A percentile compares a stretch with the other conserved stretches of the same genome.
These are phyloP conservation scores for Archilochus colubris DNA, from an alignment of 2,113 vertebrate species.

Conservation along the genomic window DNA sequence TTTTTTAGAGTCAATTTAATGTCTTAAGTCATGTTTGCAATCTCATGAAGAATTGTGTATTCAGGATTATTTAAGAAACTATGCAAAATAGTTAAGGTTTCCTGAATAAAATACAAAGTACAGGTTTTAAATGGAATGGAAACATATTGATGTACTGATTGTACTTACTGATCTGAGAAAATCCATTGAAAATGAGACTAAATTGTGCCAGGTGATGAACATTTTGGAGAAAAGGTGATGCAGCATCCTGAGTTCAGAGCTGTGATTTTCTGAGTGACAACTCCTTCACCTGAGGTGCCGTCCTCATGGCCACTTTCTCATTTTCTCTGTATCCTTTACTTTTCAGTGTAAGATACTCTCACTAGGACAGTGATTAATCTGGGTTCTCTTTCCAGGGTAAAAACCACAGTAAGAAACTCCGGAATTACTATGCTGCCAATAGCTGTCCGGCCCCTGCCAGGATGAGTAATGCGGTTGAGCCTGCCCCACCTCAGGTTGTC, in stretches of 20 bases:
- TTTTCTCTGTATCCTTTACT: not conserved
- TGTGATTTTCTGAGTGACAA: not conserved
- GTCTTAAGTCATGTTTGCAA: not conserved
- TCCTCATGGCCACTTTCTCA: not conserved
- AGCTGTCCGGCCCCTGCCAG: slow-evolving; percentile 91
- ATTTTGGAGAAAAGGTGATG: not conserved
- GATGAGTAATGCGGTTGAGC: slow-evolving; percentile 83
- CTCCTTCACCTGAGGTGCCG: not conserved
- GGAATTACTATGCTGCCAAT: slow-evolving; percentile 95
- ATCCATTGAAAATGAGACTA: not conserved
- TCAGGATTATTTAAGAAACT: not conserved
- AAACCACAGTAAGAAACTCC: slow-evolving; percentile 97
- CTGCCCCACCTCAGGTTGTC: slow-evolving; percentile 77
- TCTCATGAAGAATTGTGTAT: not conserved
- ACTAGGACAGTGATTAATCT: not conserved
- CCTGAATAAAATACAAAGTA: not conserved
- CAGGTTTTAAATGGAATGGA: not conserved
- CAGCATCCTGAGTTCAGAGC: not conserved
- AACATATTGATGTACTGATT: not conserved
- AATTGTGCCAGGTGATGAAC: not conserved
- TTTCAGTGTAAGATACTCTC: not conserved
- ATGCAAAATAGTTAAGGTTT: not conserved
- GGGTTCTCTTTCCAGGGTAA: slow-evolving; percentile 86
- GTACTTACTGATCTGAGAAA: not conserved
- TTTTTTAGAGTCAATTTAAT: not conserved